A percentile compares a stretch with the other conserved stretches of the same genome.
Conservation (phyloP, 2,797 vertebrate genomes). For the Sebastes minor region DNA sequence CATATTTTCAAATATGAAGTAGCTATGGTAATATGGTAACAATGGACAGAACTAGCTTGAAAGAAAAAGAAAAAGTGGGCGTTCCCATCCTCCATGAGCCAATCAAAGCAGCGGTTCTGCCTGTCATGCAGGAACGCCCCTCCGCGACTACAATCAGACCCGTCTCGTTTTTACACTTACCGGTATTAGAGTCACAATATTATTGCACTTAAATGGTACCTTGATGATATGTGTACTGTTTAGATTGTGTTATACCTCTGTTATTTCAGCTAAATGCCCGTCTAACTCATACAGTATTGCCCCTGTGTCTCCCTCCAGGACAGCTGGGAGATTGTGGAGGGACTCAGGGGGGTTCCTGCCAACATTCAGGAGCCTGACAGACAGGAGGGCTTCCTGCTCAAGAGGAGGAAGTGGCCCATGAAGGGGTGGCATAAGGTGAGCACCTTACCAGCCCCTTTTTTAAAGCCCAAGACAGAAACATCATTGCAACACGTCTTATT, state of each 20-base stretch:
- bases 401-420: slow-evolving; percentile 98
- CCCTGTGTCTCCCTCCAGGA: slow-evolving; percentile 80
- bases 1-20: too few species aligned
- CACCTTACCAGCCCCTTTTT: background rate
- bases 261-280: background rate
- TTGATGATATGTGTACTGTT: background rate
- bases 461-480: background rate
- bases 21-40: too few species aligned
- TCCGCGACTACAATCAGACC: too few species aligned
- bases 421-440: slow-evolving; percentile 99
- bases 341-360: slow-evolving; percentile 85
- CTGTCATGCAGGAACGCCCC: too few species aligned
- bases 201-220: background rate
- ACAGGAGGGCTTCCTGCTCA: slow-evolving; percentile 93
- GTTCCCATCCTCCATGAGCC: too few species aligned
- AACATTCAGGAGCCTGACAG: slow-evolving; percentile 88
- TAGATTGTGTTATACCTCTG: background rate
- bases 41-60: too few species aligned
- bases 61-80: too few species aligned
- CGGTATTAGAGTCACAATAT: background rate
- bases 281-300: slow-evolving; percentile 9
- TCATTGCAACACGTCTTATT: background rate
- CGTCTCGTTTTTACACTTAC: too few species aligned
- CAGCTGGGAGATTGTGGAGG: slow-evolving; percentile 97
- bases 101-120: too few species aligned